A percentile compares a stretch with the other conserved stretches of the same genome.
Evolutionary conservation across 2,888 invertebrate species (phyloP).

Genomic region (Agrilus biguttatus): DNA sequence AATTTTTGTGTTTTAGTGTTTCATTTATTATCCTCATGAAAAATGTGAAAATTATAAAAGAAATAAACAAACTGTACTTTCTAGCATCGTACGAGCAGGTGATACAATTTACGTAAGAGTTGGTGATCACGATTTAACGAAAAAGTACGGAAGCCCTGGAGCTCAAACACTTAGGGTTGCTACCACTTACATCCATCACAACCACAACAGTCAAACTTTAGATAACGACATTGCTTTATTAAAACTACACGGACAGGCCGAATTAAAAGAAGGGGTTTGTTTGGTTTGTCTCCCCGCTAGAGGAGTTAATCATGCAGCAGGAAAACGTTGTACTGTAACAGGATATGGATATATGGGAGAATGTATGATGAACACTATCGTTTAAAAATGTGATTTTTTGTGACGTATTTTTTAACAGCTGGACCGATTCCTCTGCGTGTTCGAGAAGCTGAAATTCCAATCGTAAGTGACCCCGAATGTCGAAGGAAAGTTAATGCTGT

Average conservation of each 20-base stretch:
- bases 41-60: no score
- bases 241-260: conserved; percentile 78
- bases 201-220: conserved; percentile 86
- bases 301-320: conserved; percentile 77
- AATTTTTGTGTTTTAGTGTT: no score
- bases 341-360: conserved; percentile 94
- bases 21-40: no score
- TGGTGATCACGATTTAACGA: conserved; percentile 81
- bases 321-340: conserved; percentile 83
- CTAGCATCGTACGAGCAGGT: conserved; percentile 81
- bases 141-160: conserved; percentile 81
- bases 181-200: conserved; percentile 89
- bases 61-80: conserved; percentile 9
- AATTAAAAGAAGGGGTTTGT: conserved; percentile 72
- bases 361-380: conserved; percentile 38
- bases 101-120: conserved; percentile 88
- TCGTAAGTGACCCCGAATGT: conserved; percentile 85
- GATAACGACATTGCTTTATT: conserved; percentile 89
- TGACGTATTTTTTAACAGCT: conserved; percentile 36
- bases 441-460: conserved; percentile 80
- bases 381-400: neutral
- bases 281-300: conserved; percentile 79
- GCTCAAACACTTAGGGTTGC: conserved; percentile 83
- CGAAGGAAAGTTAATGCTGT: conserved; percentile 87
- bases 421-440: conserved; percentile 84